Percentiles rank a stretch among this genome's conserved stretches.
Evolutionary conservation across 1,140 invertebrate genomes (phyloP).

Genomic region (Polyergus mexicanus): DNA sequence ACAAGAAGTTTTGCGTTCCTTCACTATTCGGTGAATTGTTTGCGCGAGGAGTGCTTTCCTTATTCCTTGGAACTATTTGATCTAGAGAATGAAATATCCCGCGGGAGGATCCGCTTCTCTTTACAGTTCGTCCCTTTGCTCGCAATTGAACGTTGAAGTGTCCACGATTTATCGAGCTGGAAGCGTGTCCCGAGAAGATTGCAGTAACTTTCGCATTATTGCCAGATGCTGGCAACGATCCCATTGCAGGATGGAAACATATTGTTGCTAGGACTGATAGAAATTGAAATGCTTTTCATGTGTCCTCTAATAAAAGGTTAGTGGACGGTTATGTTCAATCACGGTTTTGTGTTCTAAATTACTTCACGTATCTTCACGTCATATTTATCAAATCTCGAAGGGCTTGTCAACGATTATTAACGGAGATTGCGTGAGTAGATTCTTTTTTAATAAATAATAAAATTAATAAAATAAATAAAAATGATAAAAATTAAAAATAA

Average conservation of each 20-base stretch:
- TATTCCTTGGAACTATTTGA: conserved; percentile 43
- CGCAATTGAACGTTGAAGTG: conserved; percentile 50
- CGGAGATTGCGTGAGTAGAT: no score
- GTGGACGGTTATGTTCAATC: not conserved
- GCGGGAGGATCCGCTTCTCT: conserved; percentile 59
- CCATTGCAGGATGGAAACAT: conserved; percentile 59
- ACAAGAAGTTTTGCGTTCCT: conserved; percentile 12
- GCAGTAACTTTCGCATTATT: conserved; percentile 75
- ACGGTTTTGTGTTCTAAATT: not conserved
- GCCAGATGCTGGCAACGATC: conserved; percentile 66
- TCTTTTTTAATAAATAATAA: not conserved
- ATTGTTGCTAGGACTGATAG: conserved; percentile 48
- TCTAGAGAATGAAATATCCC: conserved; percentile 57
- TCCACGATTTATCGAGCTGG: conserved; percentile 69
- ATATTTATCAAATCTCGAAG: not conserved
- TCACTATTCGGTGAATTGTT: conserved; percentile 30
- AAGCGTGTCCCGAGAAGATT: conserved; percentile 66
- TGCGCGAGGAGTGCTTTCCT: conserved; percentile 23
- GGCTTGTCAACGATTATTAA: not conserved
- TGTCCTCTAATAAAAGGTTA: conserved; percentile 16
- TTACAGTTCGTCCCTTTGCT: conserved; percentile 61
- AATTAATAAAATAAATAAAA: no score
- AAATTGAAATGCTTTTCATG: conserved; percentile 53
- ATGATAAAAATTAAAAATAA: not conserved
- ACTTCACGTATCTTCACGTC: not conserved